Base-by-base conservation (phyloP, 1,140 invertebrate species). In the Drosophila sturtevanti region DNA sequence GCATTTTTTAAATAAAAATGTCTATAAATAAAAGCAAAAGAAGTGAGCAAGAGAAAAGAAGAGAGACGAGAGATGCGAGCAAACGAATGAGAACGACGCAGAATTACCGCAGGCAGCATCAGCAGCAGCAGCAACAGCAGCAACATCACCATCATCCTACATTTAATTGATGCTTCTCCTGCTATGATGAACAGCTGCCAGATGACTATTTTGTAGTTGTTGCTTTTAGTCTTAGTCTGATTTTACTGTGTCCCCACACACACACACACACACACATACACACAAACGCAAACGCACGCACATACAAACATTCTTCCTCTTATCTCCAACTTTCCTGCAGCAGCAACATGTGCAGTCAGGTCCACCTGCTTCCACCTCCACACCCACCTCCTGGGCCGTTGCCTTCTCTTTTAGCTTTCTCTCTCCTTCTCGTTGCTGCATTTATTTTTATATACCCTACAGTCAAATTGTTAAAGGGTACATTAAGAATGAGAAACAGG, bases 1-100 rank as follows among this genome's bases (percentile, higher is more conserved):
- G 89, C 89, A 89, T 90, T 90, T 87, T 76, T 76, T 76, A 76
- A 76, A 76, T 76, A 76, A 76, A 76, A 68, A 68, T 41, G 12
- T 35, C 72, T 76, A 76, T 41, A 75, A 76, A 76, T 76, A 76
- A 59, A 38, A 37, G 18, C 22, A 55, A 55, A 55, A 55, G 52
- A 22, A n/a, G 4, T 2, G 4, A 55, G 41, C 16, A 18, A 56
- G 54, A 27, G n/a, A 27, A 52, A 52, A 24, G 10, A 12, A 52
- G 18, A 60, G 35, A 63, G 59, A 74, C 71, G 72, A 68, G 70
- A 60, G 71, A 74, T 66, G 70, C 59, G 71, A 74, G 71, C 34
- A 16, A 44, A 3, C 5, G 27, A 31, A 31, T 31, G 27, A 31
- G 27, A 21, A 48, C 44, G 44, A 44, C 56, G 34, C 68, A 48